Evolutionary conservation across 2,888 invertebrate species (phyloP).

Genomic region (Elgonia sp.): DNA sequence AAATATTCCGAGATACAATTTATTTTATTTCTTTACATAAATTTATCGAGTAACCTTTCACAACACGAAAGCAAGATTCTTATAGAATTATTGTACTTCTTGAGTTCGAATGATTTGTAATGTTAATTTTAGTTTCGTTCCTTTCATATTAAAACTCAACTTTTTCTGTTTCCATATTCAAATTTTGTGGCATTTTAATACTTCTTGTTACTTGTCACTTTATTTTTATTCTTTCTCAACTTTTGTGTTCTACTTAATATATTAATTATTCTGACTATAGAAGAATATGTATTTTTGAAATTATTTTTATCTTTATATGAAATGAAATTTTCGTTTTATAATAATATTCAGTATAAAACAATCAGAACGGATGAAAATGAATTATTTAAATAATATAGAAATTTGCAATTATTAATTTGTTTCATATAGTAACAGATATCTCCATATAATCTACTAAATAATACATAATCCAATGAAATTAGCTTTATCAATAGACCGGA

Average conservation of each 20-base stretch:
- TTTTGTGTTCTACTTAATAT: background rate
- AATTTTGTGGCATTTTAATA: background rate
- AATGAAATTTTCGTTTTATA: background rate
- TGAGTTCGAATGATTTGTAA: background rate
- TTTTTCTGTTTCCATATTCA: background rate
- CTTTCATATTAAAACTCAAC: background rate
- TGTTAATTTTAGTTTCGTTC: slow-evolving; percentile 4
- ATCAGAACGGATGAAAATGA: no score
- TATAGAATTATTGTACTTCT: no score
- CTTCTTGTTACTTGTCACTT: background rate
- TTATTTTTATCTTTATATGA: background rate
- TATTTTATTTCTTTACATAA: no score
- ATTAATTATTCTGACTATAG: background rate
- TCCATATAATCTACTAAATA: no score
- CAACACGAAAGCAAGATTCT: no score
- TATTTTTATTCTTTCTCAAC: background rate
- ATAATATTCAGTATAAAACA: background rate
- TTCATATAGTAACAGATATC: background rate
- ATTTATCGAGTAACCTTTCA: no score
- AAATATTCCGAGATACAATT: no score
- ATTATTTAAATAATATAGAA: no score
- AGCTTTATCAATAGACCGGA: slow-evolving; percentile 1
- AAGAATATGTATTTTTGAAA: no score
- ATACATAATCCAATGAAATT: background rate
- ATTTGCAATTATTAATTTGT: no score